phyloP scores from a whole-genome alignment of 2,888 invertebrate species.

The Dolichopus griseipennis region DNA sequence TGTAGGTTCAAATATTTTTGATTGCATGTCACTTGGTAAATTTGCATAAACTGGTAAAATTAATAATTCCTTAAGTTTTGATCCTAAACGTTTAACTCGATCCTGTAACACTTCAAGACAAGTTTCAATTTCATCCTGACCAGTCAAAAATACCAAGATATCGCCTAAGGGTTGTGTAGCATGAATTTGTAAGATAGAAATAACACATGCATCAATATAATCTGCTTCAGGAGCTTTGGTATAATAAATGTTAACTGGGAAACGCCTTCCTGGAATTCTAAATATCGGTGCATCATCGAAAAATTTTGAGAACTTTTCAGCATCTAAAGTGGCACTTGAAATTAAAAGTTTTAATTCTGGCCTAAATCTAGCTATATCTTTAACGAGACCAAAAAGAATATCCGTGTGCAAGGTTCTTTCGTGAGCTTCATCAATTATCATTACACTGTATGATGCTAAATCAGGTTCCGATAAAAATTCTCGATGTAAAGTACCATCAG shows the following conservation, averaged over 20 bases:
- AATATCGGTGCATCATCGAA: constrained; percentile 99
- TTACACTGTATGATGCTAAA: constrained; percentile 89
- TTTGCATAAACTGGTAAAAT: constrained; percentile 97
- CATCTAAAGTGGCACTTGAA: constrained; percentile 96
- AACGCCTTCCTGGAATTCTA: constrained; percentile 92
- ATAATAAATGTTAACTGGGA: constrained; percentile 97
- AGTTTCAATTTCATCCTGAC: constrained; percentile 84
- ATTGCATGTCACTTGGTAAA: constrained; percentile 97
- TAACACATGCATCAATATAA: constrained; percentile 96
- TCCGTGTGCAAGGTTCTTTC: constrained; percentile 97
- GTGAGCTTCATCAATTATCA: constrained; percentile 99
- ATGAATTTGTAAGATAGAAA: constrained; percentile 95
- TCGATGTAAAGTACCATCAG: constrained; percentile 93
- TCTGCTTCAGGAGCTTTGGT: constrained; percentile 99
- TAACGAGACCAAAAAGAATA: constrained; percentile 93
- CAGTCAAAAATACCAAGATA: constrained; percentile 92
- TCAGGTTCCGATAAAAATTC: constrained; percentile 98
- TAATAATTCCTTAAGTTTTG: constrained; percentile 83
- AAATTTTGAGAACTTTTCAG: constrained; percentile 94
- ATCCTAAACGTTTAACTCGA: constrained; percentile 81
- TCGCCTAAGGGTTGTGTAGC: constrained; percentile 95
- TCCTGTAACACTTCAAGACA: constrained; percentile 85
- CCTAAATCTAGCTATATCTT: constrained; percentile 88
- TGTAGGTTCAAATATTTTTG: constrained; percentile 96
- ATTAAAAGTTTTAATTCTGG: constrained; percentile 92